Evolutionary conservation across 2,113 vertebrate genomes (phyloP).

Genomic region (Mustela nigripes): DNA sequence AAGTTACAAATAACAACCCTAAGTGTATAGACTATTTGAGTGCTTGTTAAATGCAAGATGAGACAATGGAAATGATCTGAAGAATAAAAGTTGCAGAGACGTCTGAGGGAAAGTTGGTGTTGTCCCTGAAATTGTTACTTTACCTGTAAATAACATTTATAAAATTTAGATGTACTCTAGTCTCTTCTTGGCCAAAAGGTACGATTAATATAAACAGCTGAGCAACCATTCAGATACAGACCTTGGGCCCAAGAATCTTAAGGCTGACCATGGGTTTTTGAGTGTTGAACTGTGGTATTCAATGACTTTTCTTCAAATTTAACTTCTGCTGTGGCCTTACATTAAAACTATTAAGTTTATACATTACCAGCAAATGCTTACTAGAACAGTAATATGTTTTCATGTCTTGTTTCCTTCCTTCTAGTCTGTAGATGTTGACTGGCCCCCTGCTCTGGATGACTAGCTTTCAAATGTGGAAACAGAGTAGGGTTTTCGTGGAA

Average conservation of each 20-base stretch:
- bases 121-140: not conserved
- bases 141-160: constrained; percentile 47
- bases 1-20: not conserved
- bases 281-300: not conserved
- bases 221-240: constrained; percentile 13
- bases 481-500: constrained; percentile 27
- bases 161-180: not conserved
- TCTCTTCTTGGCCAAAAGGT: constrained; percentile 26
- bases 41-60: not conserved
- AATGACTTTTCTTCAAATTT: not conserved
- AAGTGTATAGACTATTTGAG: not conserved
- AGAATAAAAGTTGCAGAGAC: not conserved
- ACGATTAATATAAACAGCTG: not conserved
- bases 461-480: constrained; percentile 77
- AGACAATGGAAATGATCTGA: constrained; percentile 12
- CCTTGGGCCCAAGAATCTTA: not conserved
- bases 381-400: constrained; percentile 35
- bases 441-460: constrained; percentile 95
- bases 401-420: constrained; percentile 33
- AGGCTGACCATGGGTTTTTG: not conserved
- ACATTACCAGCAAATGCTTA: not conserved
- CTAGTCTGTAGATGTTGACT: constrained; percentile 98
- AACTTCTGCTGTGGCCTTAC: not conserved
- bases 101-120: constrained; percentile 6
- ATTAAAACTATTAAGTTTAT: not conserved